Conservation (phyloP, 2,888 invertebrate genomes). For the Brassicogethes aeneus region DNA sequence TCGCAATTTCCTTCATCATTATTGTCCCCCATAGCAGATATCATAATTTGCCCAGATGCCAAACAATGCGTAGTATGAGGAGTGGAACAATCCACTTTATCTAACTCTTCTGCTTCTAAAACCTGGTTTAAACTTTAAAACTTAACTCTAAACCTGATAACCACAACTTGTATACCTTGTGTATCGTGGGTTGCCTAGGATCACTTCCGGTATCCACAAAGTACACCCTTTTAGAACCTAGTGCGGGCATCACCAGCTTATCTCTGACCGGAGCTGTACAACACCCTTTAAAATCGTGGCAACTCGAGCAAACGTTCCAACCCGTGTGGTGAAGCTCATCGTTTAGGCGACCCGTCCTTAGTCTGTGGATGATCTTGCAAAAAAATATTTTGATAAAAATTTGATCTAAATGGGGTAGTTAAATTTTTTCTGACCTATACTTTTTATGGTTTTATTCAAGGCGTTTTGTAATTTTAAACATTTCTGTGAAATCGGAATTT, state of each 20-base stretch:
- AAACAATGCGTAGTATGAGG: conserved; percentile 94
- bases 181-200: conserved; percentile 60
- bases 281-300: conserved; percentile 47
- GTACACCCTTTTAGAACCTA: conserved; percentile 77
- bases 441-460: too few relatives aligned
- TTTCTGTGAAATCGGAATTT: too few relatives aligned
- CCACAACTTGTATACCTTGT: conserved; percentile 49
- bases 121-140: conserved; percentile 44
- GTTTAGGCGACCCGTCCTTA: conserved; percentile 63
- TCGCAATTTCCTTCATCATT: conserved; percentile 80
- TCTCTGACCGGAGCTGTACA: conserved; percentile 51
- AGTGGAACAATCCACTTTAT: conserved; percentile 65
- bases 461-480: too few relatives aligned
- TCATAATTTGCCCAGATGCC: conserved; percentile 87
- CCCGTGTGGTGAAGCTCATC: conserved; percentile 95
- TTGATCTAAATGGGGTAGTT: too few relatives aligned
- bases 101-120: conserved; percentile 72
- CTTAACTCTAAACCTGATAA: too few relatives aligned
- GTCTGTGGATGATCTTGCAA: conserved; percentile 87
- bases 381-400: conserved; percentile 1
- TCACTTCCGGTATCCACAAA: conserved; percentile 71
- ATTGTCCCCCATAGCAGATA: conserved; percentile 86
- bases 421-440: too few relatives aligned
- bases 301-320: conserved; percentile 96
- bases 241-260: conserved; percentile 71